Conservation (phyloP, 92 coral and sea anemone genomes). For the Anthopleura xanthogrammica region DNA sequence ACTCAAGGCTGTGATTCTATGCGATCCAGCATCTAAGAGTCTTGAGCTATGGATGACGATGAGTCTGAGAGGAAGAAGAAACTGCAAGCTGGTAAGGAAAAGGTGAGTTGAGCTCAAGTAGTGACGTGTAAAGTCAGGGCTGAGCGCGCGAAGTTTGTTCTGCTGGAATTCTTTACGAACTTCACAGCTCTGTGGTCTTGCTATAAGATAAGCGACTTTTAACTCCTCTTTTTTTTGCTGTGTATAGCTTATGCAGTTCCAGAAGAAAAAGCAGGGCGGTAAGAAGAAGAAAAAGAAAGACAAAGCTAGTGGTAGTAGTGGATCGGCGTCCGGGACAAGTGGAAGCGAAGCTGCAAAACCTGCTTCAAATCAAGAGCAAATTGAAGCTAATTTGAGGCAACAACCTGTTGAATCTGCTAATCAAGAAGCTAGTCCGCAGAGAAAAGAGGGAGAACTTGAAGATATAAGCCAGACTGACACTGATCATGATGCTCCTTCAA, state of each 20-base stretch:
- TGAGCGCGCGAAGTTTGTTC: constrained; percentile 72
- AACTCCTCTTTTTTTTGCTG: background rate
- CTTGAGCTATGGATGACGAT: constrained; percentile 81
- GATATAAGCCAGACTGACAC: constrained; percentile 90
- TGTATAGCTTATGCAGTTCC: constrained; percentile 38
- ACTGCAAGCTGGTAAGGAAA: constrained; percentile 95
- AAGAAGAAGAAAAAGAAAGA: constrained; percentile 70
- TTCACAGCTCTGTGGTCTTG: constrained; percentile 42
- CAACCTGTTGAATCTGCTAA: constrained; percentile 38
- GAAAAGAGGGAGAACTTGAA: constrained; percentile 57
- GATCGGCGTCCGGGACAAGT: constrained; percentile 49
- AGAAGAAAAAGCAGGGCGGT: constrained; percentile 77
- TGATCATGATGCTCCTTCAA: constrained; percentile 89
- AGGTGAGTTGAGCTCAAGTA: constrained; percentile 52
- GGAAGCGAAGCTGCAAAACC: constrained; percentile 27
- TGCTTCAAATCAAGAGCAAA: constrained; percentile 37
- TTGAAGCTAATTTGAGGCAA: constrained; percentile 38
- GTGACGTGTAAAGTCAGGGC: constrained; percentile 56
- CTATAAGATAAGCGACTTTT: background rate
- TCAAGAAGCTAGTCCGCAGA: constrained; percentile 18
- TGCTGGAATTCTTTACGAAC: constrained; percentile 22
- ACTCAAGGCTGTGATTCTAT: constrained; percentile 17
- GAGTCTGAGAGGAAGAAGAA: constrained; percentile 97
- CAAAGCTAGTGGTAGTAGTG: constrained; percentile 42
- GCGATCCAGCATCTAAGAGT: constrained; percentile 12